Percentiles rank a stretch among this genome's conserved stretches.
These are phyloP conservation scores for Charaxes varanes DNA, from an alignment of 1,140 invertebrate species.

Conservation along the genomic window DNA sequence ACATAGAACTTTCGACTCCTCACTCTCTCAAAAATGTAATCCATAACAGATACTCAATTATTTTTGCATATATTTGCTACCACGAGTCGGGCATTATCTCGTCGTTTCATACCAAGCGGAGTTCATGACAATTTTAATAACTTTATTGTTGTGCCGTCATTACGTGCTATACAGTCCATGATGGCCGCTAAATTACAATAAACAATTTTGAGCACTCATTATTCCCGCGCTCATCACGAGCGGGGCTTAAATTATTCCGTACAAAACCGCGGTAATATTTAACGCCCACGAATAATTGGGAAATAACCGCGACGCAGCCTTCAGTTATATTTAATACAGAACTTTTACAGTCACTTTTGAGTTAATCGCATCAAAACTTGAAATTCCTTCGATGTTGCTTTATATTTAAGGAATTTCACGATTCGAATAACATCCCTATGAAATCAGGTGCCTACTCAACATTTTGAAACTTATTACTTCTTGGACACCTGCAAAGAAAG, in stretches of 20 bases:
- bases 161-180: slow-evolving; percentile 54
- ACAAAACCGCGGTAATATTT: slow-evolving; percentile 62
- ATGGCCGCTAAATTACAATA: slow-evolving; percentile 64
- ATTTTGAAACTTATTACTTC: too few species aligned
- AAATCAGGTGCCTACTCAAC: too few species aligned
- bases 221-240: slow-evolving; percentile 55
- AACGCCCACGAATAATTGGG: slow-evolving; percentile 61
- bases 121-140: slow-evolving; percentile 63
- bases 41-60: too few species aligned
- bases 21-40: too few species aligned
- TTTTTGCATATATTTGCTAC: too few species aligned
- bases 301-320: slow-evolving; percentile 58
- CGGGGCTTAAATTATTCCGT: slow-evolving; percentile 58
- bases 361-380: too few species aligned
- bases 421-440: too few species aligned
- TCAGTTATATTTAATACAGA: slow-evolving; percentile 56
- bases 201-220: slow-evolving; percentile 67
- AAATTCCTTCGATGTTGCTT: too few species aligned
- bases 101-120: slow-evolving; percentile 20
- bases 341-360: slow-evolving; percentile 40
- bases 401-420: too few species aligned
- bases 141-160: slow-evolving; percentile 56
- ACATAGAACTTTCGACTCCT: too few species aligned
- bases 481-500: too few species aligned
- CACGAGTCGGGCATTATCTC: slow-evolving; percentile 16